A percentile compares a stretch with the other conserved stretches of the same genome.
These are phyloP conservation scores for Siniperca obscura DNA, from an alignment of 2,797 vertebrate genomes.

Conservation along the genomic window DNA sequence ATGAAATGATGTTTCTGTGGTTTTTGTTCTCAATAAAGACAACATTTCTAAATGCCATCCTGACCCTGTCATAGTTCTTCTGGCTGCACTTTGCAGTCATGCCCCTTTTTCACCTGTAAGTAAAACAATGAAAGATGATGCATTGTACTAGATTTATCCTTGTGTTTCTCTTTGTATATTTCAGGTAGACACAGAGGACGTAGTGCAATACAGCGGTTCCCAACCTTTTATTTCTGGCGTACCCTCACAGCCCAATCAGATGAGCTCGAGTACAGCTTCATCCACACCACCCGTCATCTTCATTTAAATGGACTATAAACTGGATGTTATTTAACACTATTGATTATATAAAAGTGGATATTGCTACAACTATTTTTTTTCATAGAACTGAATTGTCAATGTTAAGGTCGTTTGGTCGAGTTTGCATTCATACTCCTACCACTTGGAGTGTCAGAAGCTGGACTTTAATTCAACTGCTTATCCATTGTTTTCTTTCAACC, in stretches of 20 bases:
- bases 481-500: not conserved
- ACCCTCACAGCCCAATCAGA: not conserved
- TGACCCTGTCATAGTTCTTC: constrained; percentile 9
- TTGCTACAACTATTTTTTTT: not conserved
- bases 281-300: not conserved
- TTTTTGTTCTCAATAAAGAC: constrained; percentile 78
- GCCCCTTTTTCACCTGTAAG: not conserved
- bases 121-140: not conserved
- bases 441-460: not conserved
- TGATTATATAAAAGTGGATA: not conserved
- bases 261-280: too few relatives aligned
- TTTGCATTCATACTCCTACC: not conserved
- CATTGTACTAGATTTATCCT: not conserved
- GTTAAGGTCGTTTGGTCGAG: not conserved
- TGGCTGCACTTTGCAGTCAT: not conserved
- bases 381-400: not conserved
- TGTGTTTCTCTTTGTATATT: not conserved
- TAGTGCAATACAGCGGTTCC: not conserved
- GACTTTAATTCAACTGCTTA: not conserved
- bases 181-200: not conserved
- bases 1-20: constrained; percentile 66
- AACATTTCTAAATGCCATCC: constrained; percentile 63
- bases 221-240: not conserved
- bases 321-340: not conserved
- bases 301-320: not conserved